phyloP scores from a whole-genome alignment of 2,797 vertebrate genomes.

The Yasuhikotakia modesta region DNA sequence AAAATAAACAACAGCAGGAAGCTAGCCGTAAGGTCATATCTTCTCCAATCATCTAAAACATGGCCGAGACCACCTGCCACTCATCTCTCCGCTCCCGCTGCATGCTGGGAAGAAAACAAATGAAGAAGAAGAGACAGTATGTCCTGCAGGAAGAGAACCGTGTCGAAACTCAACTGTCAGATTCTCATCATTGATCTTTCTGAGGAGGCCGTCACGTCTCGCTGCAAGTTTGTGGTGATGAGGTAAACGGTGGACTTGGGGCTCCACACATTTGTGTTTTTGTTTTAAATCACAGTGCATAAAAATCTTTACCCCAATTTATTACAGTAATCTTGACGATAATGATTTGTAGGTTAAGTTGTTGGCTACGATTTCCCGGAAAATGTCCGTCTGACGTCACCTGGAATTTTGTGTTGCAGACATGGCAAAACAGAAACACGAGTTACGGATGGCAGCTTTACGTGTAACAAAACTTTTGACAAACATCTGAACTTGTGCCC shows the following conservation, averaged over 20 bases:
- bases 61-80: slow-evolving; percentile 52
- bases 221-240: slow-evolving; percentile 42
- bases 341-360: too few species aligned
- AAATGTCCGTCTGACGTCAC: too few species aligned
- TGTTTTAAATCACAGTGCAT: too few species aligned
- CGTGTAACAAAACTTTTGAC: not conserved
- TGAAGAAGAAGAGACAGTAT: not conserved
- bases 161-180: slow-evolving; percentile 66
- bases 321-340: too few species aligned
- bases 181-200: slow-evolving; percentile 60
- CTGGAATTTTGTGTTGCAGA: too few species aligned
- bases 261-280: too few species aligned
- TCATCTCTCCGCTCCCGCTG: slow-evolving; percentile 36
- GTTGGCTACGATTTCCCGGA: too few species aligned
- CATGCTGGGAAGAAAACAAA: not conserved
- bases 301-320: too few species aligned
- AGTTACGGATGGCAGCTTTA: too few species aligned
- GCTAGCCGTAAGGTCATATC: slow-evolving; percentile 54
- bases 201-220: slow-evolving; percentile 61
- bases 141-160: slow-evolving; percentile 48
- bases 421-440: too few species aligned
- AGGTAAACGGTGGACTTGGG: slow-evolving; percentile 26
- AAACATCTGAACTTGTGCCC: slow-evolving; percentile 1
- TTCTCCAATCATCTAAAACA: slow-evolving; percentile 53
- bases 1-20: slow-evolving; percentile 58